Conservation (phyloP, 2,888 invertebrate species). For the Smittia sp. region DNA sequence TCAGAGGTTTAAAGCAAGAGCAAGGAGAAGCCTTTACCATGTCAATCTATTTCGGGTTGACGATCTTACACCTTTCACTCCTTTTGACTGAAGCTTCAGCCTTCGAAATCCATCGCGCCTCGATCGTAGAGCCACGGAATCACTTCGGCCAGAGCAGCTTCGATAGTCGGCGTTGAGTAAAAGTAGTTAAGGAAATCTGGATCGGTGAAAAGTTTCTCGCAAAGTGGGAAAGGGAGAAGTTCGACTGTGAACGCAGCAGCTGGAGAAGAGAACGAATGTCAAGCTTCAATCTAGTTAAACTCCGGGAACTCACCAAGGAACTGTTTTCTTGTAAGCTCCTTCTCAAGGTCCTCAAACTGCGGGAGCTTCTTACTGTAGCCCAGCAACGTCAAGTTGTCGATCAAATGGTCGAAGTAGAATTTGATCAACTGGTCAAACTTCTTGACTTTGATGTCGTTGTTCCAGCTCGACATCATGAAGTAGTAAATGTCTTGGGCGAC, state of each 20-base stretch:
- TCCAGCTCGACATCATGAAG: conserved; percentile 47
- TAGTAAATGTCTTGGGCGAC: conserved; percentile 48
- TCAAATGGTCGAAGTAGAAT: conserved; percentile 45
- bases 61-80: too few relatives aligned
- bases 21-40: too few relatives aligned
- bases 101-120: background rate
- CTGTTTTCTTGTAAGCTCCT: conserved; percentile 46
- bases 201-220: background rate
- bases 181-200: background rate
- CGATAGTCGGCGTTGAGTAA: background rate
- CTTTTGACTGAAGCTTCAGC: too few relatives aligned
- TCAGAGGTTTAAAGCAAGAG: too few relatives aligned
- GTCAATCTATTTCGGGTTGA: too few relatives aligned
- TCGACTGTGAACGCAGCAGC: conserved; percentile 14
- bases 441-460: conserved; percentile 44
- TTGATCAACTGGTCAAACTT: conserved; percentile 45
- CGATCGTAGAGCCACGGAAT: conserved; percentile 5
- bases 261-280: background rate
- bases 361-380: conserved; percentile 46
- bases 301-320: conserved; percentile 45
- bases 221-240: background rate
- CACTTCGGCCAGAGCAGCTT: background rate
- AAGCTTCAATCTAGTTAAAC: background rate
- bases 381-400: conserved; percentile 44
- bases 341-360: conserved; percentile 46